Base-by-base conservation (phyloP, 1,140 invertebrate genomes). In the Drosophila cardini region DNA sequence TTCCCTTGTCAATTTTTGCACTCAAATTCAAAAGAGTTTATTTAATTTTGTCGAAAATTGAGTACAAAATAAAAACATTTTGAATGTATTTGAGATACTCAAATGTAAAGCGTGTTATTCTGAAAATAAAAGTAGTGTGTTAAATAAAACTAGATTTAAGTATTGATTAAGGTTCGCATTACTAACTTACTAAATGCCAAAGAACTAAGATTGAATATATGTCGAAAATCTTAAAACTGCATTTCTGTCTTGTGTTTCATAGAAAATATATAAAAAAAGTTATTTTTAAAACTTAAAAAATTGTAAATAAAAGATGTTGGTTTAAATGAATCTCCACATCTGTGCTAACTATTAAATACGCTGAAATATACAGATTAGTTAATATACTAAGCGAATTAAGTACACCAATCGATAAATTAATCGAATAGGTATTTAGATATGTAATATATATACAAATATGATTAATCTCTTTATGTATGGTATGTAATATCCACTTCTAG, bases 31-130 rank as follows among this genome's bases (percentile, higher is more conserved):
- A 77, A 43, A 65, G 15, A 55, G 56, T 57, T 26, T n/a, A n/a
- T 26, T 26, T 26, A 4, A 26, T 26, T 26, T 65, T 62, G 38
- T 68, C 45, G 46, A 52, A 34, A 76, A n/a, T n/a, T 45, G 68
- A 65, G 32, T 65, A 48, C 71, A 78, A 70, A 53, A 26, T 26
- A 26, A 26, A 56, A 6, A 40, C 57, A 70, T 70, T 57, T 38
- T 15, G 26, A 70, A 70, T 74, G 57, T 48, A 64, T 67, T 78
- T 43, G 38, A 56, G 73, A 42, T 64, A 71, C 72, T 76, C 72
- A 63, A 26, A 60, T 43, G 36, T 72, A 87, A 86, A 82, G 82
- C 82, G 82, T 86, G 72, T 71, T 70, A 86, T 86, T 86, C 82
- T 86, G 84, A 86, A 87, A 38, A 76, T 72, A 83, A 64, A 50